These are phyloP conservation scores for Mythimna albipuncta DNA, from an alignment of 2,888 invertebrate genomes.

Conservation along the genomic window DNA sequence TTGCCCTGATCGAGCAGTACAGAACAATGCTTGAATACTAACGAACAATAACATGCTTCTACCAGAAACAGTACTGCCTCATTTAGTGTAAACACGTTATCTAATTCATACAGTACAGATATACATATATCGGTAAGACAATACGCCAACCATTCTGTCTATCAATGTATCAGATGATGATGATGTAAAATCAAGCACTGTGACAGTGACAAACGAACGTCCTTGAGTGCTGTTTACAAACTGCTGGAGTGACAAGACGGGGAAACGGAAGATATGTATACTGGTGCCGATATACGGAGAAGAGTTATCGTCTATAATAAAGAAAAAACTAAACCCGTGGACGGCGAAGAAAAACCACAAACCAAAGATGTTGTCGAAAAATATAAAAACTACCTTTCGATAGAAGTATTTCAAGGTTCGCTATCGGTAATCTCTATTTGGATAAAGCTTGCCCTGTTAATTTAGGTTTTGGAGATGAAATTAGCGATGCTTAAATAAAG, in stretches of 20 bases:
- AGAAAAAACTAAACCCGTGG: constrained; percentile 69
- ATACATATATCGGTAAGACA: constrained; percentile 80
- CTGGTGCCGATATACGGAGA: constrained; percentile 82
- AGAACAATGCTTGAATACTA: constrained; percentile 29
- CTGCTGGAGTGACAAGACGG: constrained; percentile 83
- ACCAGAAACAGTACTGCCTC: constrained; percentile 20
- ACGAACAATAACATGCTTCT: constrained; percentile 11
- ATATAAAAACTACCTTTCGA: constrained; percentile 77
- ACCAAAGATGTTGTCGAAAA: constrained; percentile 72
- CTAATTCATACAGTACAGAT: constrained; percentile 85
- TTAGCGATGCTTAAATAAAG: constrained; percentile 79
- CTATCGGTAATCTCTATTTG: constrained; percentile 89
- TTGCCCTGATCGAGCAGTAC: constrained; percentile 41
- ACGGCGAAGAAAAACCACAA: constrained; percentile 82
- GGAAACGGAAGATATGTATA: constrained; percentile 90
- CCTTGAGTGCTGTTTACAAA: constrained; percentile 70
- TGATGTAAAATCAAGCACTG: constrained; percentile 79
- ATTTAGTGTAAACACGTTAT: constrained; percentile 64
- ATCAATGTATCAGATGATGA: constrained; percentile 69
- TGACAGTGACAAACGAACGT: constrained; percentile 70
- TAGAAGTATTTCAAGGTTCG: constrained; percentile 92
- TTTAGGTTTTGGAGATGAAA: constrained; percentile 78
- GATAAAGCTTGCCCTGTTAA: constrained; percentile 87
- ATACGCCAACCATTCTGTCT: constrained; percentile 75
- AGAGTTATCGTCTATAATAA: constrained; percentile 80